Evolutionary conservation across 2,113 vertebrate species (phyloP).

Genomic region (Tetrax tetrax): DNA sequence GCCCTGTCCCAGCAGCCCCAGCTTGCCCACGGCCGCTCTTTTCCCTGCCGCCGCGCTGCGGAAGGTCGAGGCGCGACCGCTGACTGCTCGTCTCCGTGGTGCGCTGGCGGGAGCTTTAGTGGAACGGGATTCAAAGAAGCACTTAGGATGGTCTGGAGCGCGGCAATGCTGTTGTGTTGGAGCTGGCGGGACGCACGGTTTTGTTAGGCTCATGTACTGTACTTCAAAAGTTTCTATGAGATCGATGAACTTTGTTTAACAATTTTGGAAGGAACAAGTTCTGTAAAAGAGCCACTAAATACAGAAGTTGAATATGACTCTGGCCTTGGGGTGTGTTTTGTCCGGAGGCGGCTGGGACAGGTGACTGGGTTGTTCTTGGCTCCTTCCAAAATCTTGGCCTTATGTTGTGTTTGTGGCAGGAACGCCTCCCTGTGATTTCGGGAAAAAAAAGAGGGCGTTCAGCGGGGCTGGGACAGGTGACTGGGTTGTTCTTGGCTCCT

Average conservation of each 20-base stretch:
- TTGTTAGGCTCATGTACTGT: constrained; percentile 69
- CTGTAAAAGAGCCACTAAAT: constrained; percentile 80
- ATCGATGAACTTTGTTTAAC: constrained; percentile 81
- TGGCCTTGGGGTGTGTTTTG: constrained; percentile 54
- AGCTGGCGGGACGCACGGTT: constrained; percentile 63
- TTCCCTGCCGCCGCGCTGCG: neutral
- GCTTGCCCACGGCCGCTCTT: neutral
- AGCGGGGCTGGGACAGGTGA: too few species aligned
- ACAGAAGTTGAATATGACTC: constrained; percentile 79
- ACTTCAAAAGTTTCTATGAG: constrained; percentile 78
- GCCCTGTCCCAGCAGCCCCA: neutral
- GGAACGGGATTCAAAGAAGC: constrained; percentile 68
- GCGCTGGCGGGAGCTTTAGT: constrained; percentile 44
- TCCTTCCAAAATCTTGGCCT: neutral
- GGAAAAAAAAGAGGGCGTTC: too few species aligned
- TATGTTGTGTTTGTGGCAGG: too few species aligned
- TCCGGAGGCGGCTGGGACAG: neutral
- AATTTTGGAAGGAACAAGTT: constrained; percentile 74
- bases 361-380: neutral
- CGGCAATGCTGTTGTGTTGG: constrained; percentile 59
- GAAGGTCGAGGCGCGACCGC: neutral
- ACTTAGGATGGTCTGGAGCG: constrained; percentile 64
- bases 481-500: too few species aligned
- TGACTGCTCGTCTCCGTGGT: neutral
- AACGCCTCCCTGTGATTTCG: too few species aligned